Evolutionary conservation across 1,140 invertebrate species (phyloP).

Genomic region (Sarcophaga bullata): DNA sequence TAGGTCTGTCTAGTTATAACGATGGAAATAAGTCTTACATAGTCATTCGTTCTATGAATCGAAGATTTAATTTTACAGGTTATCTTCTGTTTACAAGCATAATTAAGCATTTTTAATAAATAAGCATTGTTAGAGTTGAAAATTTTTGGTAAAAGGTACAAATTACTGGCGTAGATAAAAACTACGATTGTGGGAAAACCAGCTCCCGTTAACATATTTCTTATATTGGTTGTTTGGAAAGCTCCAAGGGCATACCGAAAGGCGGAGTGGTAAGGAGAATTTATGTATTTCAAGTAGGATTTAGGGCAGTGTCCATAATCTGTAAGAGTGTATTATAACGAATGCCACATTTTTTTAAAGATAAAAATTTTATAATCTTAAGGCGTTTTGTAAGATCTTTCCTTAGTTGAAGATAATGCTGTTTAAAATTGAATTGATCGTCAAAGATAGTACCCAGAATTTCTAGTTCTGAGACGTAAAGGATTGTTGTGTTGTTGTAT

Average conservation of each 20-base stretch:
- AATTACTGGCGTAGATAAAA: neutral
- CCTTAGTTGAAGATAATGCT: too few relatives aligned
- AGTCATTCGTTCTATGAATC: neutral
- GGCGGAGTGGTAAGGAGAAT: neutral
- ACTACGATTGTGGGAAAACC: neutral
- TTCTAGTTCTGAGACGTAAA: neutral
- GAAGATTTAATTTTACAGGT: too few relatives aligned
- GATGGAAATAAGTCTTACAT: neutral
- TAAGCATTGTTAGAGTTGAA: neutral
- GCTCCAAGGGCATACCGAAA: neutral
- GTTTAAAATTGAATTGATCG: too few relatives aligned
- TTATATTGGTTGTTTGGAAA: neutral
- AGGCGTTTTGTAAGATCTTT: too few relatives aligned
- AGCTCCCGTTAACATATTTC: neutral
- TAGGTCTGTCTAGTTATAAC: neutral
- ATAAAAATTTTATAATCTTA: too few relatives aligned
- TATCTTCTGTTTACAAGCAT: neutral
- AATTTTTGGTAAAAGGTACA: neutral
- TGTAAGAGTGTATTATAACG: conserved; percentile 25
- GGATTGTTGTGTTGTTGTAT: conserved; percentile 14
- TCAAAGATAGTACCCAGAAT: conserved; percentile 28
- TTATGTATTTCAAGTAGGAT: neutral
- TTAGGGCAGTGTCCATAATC: conserved; percentile 31
- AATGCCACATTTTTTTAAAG: conserved; percentile 21
- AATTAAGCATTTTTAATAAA: neutral